Percentiles rank a stretch among this genome's conserved stretches.
phyloP scores from a whole-genome alignment of 2,888 invertebrate species.

The Ochropleura plecta region DNA sequence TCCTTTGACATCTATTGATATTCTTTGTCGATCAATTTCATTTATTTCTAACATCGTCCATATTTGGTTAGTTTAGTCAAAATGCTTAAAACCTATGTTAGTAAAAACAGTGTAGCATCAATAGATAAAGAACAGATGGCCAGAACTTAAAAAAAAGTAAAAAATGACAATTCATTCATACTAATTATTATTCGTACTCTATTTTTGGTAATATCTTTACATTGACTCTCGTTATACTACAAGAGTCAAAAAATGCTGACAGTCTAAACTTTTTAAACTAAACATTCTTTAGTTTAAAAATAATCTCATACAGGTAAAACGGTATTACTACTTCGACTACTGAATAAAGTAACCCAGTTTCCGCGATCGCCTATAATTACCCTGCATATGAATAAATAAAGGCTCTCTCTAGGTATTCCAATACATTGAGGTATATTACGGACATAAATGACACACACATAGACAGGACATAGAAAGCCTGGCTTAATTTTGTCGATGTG shows the following conservation, averaged over 20 bases:
- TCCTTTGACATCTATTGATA: no score
- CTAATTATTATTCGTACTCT: neutral
- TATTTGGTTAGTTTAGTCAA: no score
- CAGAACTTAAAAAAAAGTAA: no score
- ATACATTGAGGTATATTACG: conserved; percentile 19
- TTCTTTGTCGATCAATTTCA: no score
- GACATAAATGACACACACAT: conserved; percentile 5
- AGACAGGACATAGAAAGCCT: neutral
- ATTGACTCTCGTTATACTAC: neutral
- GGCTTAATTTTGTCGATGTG: conserved; percentile 1
- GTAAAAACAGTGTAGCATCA: no score
- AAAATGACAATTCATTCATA: no score
- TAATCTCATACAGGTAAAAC: conserved; percentile 3
- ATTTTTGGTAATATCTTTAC: neutral
- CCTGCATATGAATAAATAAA: conserved; percentile 45
- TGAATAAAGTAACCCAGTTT: conserved; percentile 40
- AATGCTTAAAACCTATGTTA: no score
- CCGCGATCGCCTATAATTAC: conserved; percentile 41
- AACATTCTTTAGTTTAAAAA: conserved; percentile 16
- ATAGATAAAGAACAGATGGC: no score
- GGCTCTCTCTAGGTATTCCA: conserved; percentile 9
- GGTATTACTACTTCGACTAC: conserved; percentile 1
- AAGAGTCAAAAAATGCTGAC: neutral
- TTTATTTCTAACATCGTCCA: no score
- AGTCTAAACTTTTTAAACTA: no score